Percentiles rank a stretch among this genome's conserved stretches.
These are phyloP conservation scores for Euspilapteryx auroguttella DNA, from an alignment of 2,888 invertebrate species.

Conservation along the genomic window DNA sequence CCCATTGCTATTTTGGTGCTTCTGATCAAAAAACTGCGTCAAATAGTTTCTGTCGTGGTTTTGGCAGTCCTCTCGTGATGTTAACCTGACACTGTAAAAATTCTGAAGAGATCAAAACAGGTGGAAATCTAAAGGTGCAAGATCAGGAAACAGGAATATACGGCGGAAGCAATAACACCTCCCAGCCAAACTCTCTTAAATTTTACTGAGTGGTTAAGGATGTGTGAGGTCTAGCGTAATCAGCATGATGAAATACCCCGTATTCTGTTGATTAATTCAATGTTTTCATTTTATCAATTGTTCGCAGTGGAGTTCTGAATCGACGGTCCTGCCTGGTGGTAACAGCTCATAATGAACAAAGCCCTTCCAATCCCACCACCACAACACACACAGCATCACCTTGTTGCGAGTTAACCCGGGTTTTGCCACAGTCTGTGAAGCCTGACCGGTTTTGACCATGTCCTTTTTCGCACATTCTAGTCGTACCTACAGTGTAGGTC, in stretches of 20 bases:
- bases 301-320: constrained; percentile 3
- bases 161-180: no score
- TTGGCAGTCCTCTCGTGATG: no score
- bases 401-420: constrained; percentile 2
- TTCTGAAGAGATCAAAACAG: no score
- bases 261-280: not conserved
- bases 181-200: no score
- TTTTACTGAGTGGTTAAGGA: not conserved
- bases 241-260: not conserved
- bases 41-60: no score
- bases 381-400: constrained; percentile 2
- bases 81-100: no score
- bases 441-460: constrained; percentile 1
- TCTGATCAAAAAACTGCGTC: no score
- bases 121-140: no score
- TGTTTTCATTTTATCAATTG: not conserved
- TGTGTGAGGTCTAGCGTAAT: not conserved
- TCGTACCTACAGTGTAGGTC: no score
- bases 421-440: constrained; percentile 3
- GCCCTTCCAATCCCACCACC: not conserved
- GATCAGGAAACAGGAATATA: no score
- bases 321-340: constrained; percentile 1
- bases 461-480: not conserved
- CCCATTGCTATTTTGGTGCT: no score
- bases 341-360: not conserved